Evolutionary conservation across 2,888 invertebrate species (phyloP), one percentile per base, ranked within the genome.

Genomic region (Trichopria drosophilae): DNA sequence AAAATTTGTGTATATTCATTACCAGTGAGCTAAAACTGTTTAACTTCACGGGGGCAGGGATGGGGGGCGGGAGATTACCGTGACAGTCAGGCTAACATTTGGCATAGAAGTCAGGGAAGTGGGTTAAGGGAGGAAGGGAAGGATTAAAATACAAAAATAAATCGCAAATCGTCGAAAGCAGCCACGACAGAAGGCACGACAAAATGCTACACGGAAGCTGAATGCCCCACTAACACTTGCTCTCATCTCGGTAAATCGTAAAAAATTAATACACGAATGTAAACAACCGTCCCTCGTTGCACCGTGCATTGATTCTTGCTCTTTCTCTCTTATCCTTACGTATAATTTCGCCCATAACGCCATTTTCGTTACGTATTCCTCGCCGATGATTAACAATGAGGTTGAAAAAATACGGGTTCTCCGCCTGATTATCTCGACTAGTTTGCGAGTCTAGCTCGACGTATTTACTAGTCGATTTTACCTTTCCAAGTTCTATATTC

Each of bases 121-220:
- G 6, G 24, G 10, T n/a, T 19, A 34, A 19, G 19, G 15, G 40
- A 26, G 15, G 6, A 26, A 23, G 29, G 7, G 20, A 39, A 31
- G 44, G 34, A 50, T 48, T 31, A 50, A 53, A 43, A 55, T 60
- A 62, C 45, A 62, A 61, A 64, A 71, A 67, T 69, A 67, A 63
- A 66, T 59, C 55, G 59, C 61, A 64, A 66, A 68, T 69, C 63
- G 67, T 56, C 66, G 61, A 66, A 70, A 71, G 69, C 68, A 68
- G 67, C 64, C 68, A 71, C 65, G 67, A 67, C 61, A 68, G 65
- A 72, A 72, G 73, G 71, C 73, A 73, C 71, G 67, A 70, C 65
- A 66, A 68, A 67, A 67, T 69, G 67, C 67, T 69, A 64, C 59
- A 62, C 62, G 63, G 61, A 67, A 67, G 46, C 67, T 66, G 55